Conservation (phyloP, 1,140 invertebrate genomes). For the Tribolium madens region DNA sequence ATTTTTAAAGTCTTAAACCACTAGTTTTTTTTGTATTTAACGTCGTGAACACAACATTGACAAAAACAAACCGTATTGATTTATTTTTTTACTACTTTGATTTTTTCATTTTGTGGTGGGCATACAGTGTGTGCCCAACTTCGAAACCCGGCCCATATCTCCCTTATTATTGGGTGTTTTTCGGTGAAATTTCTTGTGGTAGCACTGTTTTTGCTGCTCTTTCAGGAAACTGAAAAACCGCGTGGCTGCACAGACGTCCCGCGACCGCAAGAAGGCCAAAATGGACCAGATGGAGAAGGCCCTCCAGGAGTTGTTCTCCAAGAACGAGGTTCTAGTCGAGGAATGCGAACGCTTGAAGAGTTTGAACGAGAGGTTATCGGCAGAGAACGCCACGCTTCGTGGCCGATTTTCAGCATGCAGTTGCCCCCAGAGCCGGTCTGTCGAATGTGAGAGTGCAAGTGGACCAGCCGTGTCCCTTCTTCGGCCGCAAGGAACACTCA, state of each 20-base stretch:
- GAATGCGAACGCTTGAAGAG: conserved; percentile 75
- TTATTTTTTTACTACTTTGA: too few species aligned
- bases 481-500: conserved; percentile 84
- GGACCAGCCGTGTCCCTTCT: conserved; percentile 86
- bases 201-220: conserved; percentile 46
- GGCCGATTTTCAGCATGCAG: conserved; percentile 67
- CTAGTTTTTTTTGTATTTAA: too few species aligned
- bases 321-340: conserved; percentile 73
- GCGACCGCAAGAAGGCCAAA: conserved; percentile 95
- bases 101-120: too few species aligned
- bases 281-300: conserved; percentile 88
- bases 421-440: conserved; percentile 69
- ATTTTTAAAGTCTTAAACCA: too few species aligned
- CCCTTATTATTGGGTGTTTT: too few species aligned
- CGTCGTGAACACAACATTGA: too few species aligned
- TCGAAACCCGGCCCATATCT: too few species aligned
- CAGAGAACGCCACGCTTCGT: conserved; percentile 74
- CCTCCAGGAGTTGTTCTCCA: conserved; percentile 74
- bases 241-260: conserved; percentile 96
- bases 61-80: too few species aligned
- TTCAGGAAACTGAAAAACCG: conserved; percentile 95
- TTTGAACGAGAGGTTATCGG: conserved; percentile 74
- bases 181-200: too few species aligned
- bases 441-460: conserved; percentile 71
- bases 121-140: too few species aligned